Evolutionary conservation across 2,888 invertebrate genomes (phyloP).

Genomic region (Idaea biselata): DNA sequence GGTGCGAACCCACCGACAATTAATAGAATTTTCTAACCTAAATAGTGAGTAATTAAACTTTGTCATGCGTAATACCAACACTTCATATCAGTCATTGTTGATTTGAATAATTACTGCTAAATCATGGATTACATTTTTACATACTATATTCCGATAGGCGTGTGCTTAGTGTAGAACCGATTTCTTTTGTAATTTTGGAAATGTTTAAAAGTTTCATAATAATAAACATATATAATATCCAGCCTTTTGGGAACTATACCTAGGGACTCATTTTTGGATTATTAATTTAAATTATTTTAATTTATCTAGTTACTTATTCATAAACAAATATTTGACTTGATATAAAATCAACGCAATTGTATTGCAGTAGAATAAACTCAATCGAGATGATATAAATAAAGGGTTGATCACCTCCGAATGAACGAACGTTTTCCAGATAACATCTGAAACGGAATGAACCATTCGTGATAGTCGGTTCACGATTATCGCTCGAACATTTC

Average conservation of each 20-base stretch:
- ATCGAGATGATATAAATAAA: too few species aligned
- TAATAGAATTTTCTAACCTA: background rate
- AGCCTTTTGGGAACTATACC: too few species aligned
- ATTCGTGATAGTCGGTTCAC: slow-evolving; percentile 35
- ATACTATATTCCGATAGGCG: too few species aligned
- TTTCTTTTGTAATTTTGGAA: too few species aligned
- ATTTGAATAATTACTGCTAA: slow-evolving; percentile 31
- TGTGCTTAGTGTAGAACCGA: too few species aligned
- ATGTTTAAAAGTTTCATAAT: too few species aligned
- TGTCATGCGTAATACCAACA: slow-evolving; percentile 30
- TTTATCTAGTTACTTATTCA: too few species aligned
- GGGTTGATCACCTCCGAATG: background rate
- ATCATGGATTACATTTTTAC: slow-evolving; percentile 30
- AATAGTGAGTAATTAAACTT: slow-evolving; percentile 24
- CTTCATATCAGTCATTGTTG: slow-evolving; percentile 48
- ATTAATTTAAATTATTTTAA: too few species aligned
- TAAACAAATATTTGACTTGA: too few species aligned
- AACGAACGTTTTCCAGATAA: slow-evolving; percentile 28
- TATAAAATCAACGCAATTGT: background rate
- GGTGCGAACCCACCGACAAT: background rate
- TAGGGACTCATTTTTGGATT: too few species aligned
- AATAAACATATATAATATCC: too few species aligned
- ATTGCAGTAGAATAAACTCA: too few species aligned
- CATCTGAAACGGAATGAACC: slow-evolving; percentile 31
- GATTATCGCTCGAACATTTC: slow-evolving; percentile 46